Base-by-base conservation (phyloP, 2,797 vertebrate genomes). In the Yasuhikotakia modesta region DNA sequence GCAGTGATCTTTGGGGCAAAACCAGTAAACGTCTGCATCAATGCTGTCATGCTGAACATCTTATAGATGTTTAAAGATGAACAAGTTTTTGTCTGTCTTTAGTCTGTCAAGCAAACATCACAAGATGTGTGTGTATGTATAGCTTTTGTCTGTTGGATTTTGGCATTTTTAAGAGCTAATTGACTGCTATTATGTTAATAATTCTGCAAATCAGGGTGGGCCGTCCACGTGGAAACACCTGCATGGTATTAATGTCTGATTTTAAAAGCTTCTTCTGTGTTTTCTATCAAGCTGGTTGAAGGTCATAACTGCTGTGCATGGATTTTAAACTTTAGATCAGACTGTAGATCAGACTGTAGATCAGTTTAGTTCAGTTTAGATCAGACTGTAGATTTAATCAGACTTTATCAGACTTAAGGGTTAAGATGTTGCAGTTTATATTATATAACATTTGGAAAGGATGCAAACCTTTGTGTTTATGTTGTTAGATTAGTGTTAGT, bases 61-160 rank as follows among this genome's bases (percentile, higher is more conserved):
- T 43, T 48, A 19, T 48, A 22, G 5, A 30, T 46, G 24, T 13
- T 43, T 48, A 74, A 48, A 22, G 48, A 65, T 43, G 13, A 39
- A 55, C 30, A 39, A 75, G 22, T 48, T 61, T 64, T 24, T 19
- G 46, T 32, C 30, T 52, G 46, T 65, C 72, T 74, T n/a, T n/a
- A n/a, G n/a, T n/a, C n/a, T 74, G 72, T 35, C 7, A 48, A 61
- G 58, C 3, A n/a, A 64, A n/a, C n/a, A 73, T 73, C 27, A 35
- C 24, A 11, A n/a, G 17, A 73, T 19, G 69, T 35, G n/a, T 64
- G 45, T 73, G 7, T 30, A 52, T 73, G 7, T 30, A 52, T 21
- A 64, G 39, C 17, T 72, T 16, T 6, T 48, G 30, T 8, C 7
- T n/a, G 55, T 4, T 57, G 55, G 12, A 16, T 17, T 60, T 60